A percentile compares a stretch with the other conserved stretches of the same genome.
These are phyloP conservation scores for Mythimna pallens DNA, from an alignment of 2,888 invertebrate genomes.

Conservation along the genomic window DNA sequence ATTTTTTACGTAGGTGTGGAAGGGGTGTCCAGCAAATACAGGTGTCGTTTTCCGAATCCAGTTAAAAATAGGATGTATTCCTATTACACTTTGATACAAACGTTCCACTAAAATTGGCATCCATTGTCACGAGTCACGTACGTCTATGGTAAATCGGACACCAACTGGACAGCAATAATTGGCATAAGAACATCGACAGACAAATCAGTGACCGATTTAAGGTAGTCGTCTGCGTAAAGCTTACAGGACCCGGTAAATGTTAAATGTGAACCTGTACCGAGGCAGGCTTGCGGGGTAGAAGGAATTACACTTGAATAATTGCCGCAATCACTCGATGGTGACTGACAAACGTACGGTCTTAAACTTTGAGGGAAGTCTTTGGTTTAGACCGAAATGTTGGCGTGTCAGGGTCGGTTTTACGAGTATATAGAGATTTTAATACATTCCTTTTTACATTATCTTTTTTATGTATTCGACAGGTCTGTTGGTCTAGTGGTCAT, in stretches of 20 bases:
- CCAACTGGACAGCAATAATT: neutral
- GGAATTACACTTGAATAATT: slow-evolving; percentile 80
- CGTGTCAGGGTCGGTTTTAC: neutral
- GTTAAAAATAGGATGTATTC: neutral
- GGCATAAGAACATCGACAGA: slow-evolving; percentile 12
- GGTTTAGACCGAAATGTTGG: slow-evolving; percentile 24
- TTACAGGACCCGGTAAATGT: slow-evolving; percentile 58
- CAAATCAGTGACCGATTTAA: slow-evolving; percentile 20
- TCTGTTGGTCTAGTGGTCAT: no score
- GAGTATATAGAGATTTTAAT: neutral
- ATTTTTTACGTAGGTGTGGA: no score
- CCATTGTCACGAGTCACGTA: neutral
- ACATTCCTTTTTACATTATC: no score
- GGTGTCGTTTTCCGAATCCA: neutral
- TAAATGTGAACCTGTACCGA: slow-evolving; percentile 66
- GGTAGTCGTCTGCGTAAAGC: slow-evolving; percentile 13
- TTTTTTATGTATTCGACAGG: no score
- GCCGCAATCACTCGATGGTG: slow-evolving; percentile 78
- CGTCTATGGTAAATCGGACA: slow-evolving; percentile 10
- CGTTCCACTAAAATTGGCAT: neutral
- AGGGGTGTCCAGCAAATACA: no score
- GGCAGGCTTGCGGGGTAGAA: slow-evolving; percentile 67
- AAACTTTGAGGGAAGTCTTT: slow-evolving; percentile 40
- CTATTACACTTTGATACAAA: neutral
- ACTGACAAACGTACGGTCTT: slow-evolving; percentile 76